Evolutionary conservation across 1,140 invertebrate species (phyloP), one percentile per base, ranked within the genome.

Genomic region (Drosophila prosaltans): DNA sequence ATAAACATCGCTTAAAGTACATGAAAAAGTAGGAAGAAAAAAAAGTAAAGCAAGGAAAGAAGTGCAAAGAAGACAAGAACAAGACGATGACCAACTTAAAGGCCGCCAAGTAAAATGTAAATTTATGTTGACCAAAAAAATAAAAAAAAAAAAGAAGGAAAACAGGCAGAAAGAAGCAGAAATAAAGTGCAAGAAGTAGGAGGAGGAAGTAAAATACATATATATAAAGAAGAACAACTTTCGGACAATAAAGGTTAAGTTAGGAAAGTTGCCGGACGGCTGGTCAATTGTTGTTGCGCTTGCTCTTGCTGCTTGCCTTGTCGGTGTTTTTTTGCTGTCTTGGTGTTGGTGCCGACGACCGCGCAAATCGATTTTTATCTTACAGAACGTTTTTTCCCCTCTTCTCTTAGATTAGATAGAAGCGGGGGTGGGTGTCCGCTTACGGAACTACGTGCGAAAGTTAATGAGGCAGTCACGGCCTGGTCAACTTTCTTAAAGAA

Each of bases 191-290:
- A 81, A 71, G 80, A 80, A 68, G 58, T 32, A 75, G 72, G 36
- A 80, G 60, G 43, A 67, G 60, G 43, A 67, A 57, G 36, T 57
- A 85, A 68, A 72, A 65, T 73, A 81, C 78, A 81, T 81, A 84
- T 16, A 16, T 16, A 16, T 16, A 16, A 16, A 89, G 85, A 88
- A 88, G 84, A 89, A 89, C 81, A 89, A 89, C 84, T 89, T 89
- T 89, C 85, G 80, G 84, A 89, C 84, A 89, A 89, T 89, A 89
- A 89, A 89, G 84, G 84, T 89, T 89, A 89, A 89, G 80, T 89
- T 89, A 89, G 78, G 85, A 89, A 89, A 89, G 84, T 89, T 81
- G 80, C 57, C 67, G 66, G 68, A 61, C 72, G 69, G 39, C 72
- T 68, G 77, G 78, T 76, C 83, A 85, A 64, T 85, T 74, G 82